Base-by-base conservation (phyloP, 2,888 invertebrate genomes). In the Cancer borealis region DNA sequence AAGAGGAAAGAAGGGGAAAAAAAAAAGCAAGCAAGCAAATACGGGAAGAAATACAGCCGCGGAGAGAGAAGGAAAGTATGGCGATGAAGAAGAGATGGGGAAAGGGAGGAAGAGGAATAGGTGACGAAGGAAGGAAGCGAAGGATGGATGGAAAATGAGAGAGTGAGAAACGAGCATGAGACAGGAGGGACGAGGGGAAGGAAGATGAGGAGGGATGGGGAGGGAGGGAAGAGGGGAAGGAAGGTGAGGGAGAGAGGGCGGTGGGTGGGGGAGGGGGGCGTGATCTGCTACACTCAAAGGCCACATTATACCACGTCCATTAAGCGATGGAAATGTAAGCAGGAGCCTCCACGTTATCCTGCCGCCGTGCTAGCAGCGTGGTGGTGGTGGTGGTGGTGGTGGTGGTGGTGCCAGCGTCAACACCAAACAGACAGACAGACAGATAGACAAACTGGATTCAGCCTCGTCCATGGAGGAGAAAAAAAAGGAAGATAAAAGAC, bases 321-420 rank as follows among this genome's bases (percentile, higher is more conserved):
- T 91, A 91, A 54, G 39, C 60, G 60, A 91, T 91, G 91, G 91
- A 91, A 91, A 91, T 91, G 91, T 66, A 91, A 54, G 91, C 91
- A 66, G 54, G 54, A 66, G 91, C 66, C 46, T 39, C 91, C 60
- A 30, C 14, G 54, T 66, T 91, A 60, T 54, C 60, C 30, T n/a
- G 30, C 89, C 46, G 21, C 89, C 46, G 21, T n/a, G 89, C 49
- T 54, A 46, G 88, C 49, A 88, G 46, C 12, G 30, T 6, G 26
- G 30, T 14, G 30, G 79, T 10, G 30, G 79, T 14, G 79, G 79
- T 30, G 79, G 79, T 10, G 30, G 79, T 21, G 66, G 21, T 66
- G 49, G 54, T 66, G 66, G 66, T 66, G 66, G n/a, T 21, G 66
- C 1, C 8, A n/a, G 66, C 8, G n/a, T 3, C n/a, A 21, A n/a